Evolutionary conservation across 2,113 vertebrate species (phyloP), one percentile per base, ranked within the genome.

Genomic region (Varanus salvator): DNA sequence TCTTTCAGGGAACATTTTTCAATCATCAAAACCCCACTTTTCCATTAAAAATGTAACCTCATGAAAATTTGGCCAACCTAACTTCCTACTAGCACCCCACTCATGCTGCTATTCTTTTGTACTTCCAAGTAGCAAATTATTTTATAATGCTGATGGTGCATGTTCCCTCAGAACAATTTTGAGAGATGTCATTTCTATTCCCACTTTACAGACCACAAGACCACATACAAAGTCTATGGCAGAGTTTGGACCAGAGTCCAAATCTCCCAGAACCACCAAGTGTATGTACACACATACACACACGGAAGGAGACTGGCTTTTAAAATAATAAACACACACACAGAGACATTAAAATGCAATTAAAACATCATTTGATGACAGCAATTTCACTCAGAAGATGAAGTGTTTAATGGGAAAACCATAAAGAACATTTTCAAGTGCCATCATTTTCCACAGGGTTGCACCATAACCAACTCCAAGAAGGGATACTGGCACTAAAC

Each of bases 401-500:
- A 60, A 57, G 66, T 0, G 9, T 90, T 66, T 25, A 71, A 60
- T 66, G 9, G 7, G 1, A 21, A 52, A 31, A 71, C 29, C 90
- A 57, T 25, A 87, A 91, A 88, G 86, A 69, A 84, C 92, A 93
- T 95, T 77, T 87, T 91, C 91, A 1, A 0, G 90, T 48, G 44
- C 60, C 75, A 89, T 90, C 3, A 85, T 92, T 92, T 94, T 90
- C 86, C 87, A 91, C 1, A 93, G 80, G 44, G 87, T 71, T 76
- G 48, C 48, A 87, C 87, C 19, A 88, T 88, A 87, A 93, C 90
- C 84, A 68, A 92, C 71, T 87, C 31, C 0, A 2, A 50, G 1
- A 88, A 87, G 87, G 75, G 87, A 91, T 90, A 77, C 8, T 85
- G 78, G 89, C 80, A 84, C 88, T 89, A 57, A 94, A 93, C 91